Evolutionary conservation across 2,888 invertebrate species (phyloP), one percentile per base, ranked within the genome.

Genomic region (Oscheius sp.): DNA sequence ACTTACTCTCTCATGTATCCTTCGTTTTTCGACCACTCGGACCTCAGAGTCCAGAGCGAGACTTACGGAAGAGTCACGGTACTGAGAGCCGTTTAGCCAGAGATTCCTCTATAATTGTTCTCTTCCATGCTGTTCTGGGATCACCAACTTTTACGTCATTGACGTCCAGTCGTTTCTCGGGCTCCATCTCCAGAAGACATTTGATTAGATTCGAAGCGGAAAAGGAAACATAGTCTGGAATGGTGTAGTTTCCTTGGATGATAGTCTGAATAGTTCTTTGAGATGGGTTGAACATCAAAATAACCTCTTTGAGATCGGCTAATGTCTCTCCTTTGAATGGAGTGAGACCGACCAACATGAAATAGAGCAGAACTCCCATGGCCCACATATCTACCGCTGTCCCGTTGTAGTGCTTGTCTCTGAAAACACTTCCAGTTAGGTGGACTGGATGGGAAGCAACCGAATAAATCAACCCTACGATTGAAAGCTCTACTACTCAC

Each of bases 261-360:
- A 88, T 87, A 53, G 76, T 65, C 75, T 73, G 51, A 10, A 32
- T 3, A 58, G 5, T 58, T 58, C 32, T 33, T 21, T 50, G 50
- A 57, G 11, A 57, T 9, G 57, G 57, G 33, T 10, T 37, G 37
- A 10, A 60, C 0, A 3, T 35, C n/a, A 13, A 35, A 35, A 68
- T n/a, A 32, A 80, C 79, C 70, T 55, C 65, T 68, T 88, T 88
- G 63, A 94, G 90, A 66, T 93, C 93, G 4, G 93, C 92, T 65
- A 94, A 93, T n/a, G 93, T 93, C 79, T 93, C 93, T 1, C 93
- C 94, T 53, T 93, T 91, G 88, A 94, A 94, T n/a, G 94, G 94
- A 92, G 94, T 93, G 74, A 92, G 92, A 0, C 93, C 94, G n/a
- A 93, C 86, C 5, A 93, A 92, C 92, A 94, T 93, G 87, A 94